These are phyloP conservation scores for Quadroppia sp. DNA, from an alignment of 2,888 invertebrate genomes.

Conservation along the genomic window DNA sequence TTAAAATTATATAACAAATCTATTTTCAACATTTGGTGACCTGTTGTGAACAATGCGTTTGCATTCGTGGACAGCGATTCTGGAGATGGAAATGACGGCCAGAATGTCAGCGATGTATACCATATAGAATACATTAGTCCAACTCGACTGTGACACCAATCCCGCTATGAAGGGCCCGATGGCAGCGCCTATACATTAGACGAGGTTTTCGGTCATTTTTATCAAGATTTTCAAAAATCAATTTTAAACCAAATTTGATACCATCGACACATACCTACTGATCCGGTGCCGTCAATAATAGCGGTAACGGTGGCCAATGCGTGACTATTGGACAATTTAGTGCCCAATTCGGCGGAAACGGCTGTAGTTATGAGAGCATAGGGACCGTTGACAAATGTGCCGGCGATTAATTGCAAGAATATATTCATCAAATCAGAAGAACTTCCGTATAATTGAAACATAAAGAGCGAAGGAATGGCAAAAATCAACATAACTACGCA, in stretches of 20 bases:
- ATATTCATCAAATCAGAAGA: conserved; percentile 41
- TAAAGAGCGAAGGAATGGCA: conserved; percentile 65
- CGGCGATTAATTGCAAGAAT: conserved; percentile 45
- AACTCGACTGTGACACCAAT: conserved; percentile 65
- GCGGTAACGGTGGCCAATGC: conserved; percentile 96
- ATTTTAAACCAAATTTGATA: not conserved
- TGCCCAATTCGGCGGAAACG: conserved; percentile 86
- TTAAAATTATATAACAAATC: not conserved
- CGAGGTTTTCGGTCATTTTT: not conserved
- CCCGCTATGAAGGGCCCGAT: conserved; percentile 86
- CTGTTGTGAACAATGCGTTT: conserved; percentile 27
- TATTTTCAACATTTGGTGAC: not conserved
- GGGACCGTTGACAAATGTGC: conserved; percentile 75
- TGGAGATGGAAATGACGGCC: conserved; percentile 50
- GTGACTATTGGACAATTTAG: conserved; percentile 76
- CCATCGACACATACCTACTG: conserved; percentile 56
- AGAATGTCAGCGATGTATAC: conserved; percentile 53
- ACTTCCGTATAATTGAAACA: conserved; percentile 47
- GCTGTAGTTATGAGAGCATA: conserved; percentile 95
- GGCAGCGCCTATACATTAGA: conserved; percentile 66
- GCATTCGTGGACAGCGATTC: conserved; percentile 45
- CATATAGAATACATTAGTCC: conserved; percentile 55
- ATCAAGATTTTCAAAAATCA: not conserved
- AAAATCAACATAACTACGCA: conserved; percentile 74
- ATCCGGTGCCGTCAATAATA: conserved; percentile 94